A percentile compares a stretch with the other conserved stretches of the same genome.
Conservation (phyloP, 2,888 invertebrate species). For the Smittia aterrima region DNA sequence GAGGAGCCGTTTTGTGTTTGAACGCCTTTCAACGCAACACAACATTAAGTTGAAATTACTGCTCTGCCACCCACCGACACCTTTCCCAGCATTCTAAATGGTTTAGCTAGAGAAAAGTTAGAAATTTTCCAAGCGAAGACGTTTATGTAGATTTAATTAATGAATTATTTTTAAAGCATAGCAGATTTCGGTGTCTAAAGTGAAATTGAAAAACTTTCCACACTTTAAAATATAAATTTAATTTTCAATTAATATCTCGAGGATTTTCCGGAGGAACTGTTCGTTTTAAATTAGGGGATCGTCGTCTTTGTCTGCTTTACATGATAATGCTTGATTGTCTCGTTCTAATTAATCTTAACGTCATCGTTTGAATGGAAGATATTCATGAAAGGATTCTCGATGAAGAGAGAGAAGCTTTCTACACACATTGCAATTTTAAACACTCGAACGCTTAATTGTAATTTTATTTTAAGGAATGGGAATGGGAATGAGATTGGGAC, state of each 20-base stretch:
- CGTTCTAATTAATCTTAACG: slow-evolving; percentile 29
- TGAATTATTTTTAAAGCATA: slow-evolving; percentile 16
- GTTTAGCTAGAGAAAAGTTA: background rate
- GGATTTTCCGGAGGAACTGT: background rate
- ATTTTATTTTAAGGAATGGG: background rate
- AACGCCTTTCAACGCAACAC: background rate
- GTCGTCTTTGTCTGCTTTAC: background rate
- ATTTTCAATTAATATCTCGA: slow-evolving; percentile 15
- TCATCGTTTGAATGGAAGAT: slow-evolving; percentile 1
- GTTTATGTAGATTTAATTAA: slow-evolving; percentile 24
- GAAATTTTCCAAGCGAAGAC: background rate
- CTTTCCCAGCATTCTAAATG: background rate
- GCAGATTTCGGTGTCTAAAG: background rate
- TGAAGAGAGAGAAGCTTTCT: background rate
- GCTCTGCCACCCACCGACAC: background rate
- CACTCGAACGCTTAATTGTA: background rate
- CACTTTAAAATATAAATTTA: slow-evolving; percentile 13
- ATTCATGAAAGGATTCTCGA: background rate
- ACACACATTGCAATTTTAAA: background rate
- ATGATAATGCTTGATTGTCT: background rate
- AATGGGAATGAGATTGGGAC: background rate
- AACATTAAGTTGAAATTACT: background rate
- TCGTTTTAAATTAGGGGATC: background rate
- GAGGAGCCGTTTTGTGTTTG: too few species aligned
- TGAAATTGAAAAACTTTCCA: slow-evolving; percentile 22